A percentile compares a stretch with the other conserved stretches of the same genome.
Conservation (phyloP, 2,888 invertebrate species). For the Eupithecia dodoneata region DNA sequence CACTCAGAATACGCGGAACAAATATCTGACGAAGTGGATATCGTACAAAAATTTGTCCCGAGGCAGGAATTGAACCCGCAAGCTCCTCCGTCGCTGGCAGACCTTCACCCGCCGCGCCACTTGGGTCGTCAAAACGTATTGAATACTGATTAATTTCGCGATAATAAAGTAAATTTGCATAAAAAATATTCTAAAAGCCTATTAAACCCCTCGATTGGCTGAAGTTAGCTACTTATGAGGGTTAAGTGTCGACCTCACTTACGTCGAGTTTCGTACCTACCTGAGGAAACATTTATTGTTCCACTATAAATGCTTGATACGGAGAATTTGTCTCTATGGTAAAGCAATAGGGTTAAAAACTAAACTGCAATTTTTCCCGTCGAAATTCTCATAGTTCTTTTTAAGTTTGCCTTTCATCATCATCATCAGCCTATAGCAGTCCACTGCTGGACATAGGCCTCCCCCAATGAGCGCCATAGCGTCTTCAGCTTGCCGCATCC, state of each 20-base stretch:
- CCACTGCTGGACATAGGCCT: no score
- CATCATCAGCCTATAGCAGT: no score
- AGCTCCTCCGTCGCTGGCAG: background rate
- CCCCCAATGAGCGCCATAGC: no score
- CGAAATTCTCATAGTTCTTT: background rate
- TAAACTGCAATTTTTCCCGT: background rate
- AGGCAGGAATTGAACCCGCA: background rate
- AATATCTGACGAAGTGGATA: background rate
- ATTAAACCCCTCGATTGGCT: constrained; percentile 37
- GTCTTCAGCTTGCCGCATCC: no score
- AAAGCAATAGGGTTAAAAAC: background rate
- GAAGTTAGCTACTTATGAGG: constrained; percentile 25
- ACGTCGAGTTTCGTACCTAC: constrained; percentile 20
- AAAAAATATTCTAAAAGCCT: constrained; percentile 24
- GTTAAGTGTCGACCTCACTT: constrained; percentile 38
- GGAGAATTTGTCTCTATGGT: background rate
- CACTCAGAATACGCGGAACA: background rate
- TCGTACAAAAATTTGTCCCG: background rate
- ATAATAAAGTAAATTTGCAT: constrained; percentile 13
- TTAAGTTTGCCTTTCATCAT: no score
- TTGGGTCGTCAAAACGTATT: background rate
- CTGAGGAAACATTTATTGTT: background rate
- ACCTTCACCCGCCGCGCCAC: background rate
- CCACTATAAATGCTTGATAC: background rate
- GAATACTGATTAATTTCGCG: background rate